Base-by-base conservation (phyloP, 1,140 invertebrate genomes). In the Pogonognathellus flavescens region DNA sequence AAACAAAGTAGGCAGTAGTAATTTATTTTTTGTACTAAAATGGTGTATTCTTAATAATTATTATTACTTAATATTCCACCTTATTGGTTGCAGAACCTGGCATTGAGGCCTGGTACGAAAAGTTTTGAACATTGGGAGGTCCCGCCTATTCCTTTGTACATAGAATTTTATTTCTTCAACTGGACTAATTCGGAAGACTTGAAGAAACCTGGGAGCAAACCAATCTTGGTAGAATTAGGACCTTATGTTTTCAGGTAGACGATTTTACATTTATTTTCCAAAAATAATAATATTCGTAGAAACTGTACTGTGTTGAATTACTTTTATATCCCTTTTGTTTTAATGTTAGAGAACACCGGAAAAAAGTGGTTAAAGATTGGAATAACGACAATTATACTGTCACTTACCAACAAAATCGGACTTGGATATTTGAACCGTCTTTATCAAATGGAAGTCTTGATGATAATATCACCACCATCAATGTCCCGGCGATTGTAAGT, bases 141-240 rank as follows among this genome's bases (percentile, higher is more conserved):
- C 88, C 94, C 94, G 0, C 93, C 95, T 0, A 92, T 96, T 62
- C 95, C 95, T 0, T 94, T 96, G 91, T 94, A 93, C 89, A 92
- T 96, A 16, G 93, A 94, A 84, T 92, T 96, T 11, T 96, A 96
- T 89, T 95, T 97, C 89, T 97, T 96, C 92, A 97, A 97, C 90
- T 94, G 96, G 41, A 96, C 95, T 14, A 97, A 97, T 90, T 93
- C 95, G 0, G 91, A 93, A 16, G 90, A 92, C 66, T 86, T 89
- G 7, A 94, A 96, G 66, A 93, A 93, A 83, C 62, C n/a, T 0
- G 16, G 18, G 16, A 52, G 10, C 55, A 96, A 96, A 90, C 95
- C 95, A 16, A 95, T 93, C 89, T 92, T 96, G 66, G 92, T 94
- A 88, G 95, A 97, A 92, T 92, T 96, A 22, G 95, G 95, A 18